A percentile compares a stretch with the other conserved stretches of the same genome.
phyloP scores from a whole-genome alignment of 2,888 invertebrate species.

The Asteroscopus sphinx region DNA sequence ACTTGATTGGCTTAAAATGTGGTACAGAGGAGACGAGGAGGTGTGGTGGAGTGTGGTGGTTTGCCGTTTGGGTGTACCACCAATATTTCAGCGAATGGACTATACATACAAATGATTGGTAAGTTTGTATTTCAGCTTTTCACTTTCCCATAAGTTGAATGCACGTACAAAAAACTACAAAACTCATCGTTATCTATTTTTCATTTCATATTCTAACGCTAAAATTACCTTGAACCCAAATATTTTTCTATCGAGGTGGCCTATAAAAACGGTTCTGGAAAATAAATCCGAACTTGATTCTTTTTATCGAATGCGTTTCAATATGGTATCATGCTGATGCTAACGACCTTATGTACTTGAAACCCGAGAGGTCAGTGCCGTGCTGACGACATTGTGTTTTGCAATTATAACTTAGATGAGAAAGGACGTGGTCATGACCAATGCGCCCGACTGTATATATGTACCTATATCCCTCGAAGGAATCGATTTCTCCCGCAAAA shows the following conservation, averaged over 20 bases:
- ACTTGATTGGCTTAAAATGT: too few species aligned
- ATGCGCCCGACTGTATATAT: slow-evolving; percentile 15
- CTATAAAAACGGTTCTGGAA: slow-evolving; percentile 24
- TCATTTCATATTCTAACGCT: too few species aligned
- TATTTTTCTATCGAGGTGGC: slow-evolving; percentile 23
- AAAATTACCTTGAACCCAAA: slow-evolving; percentile 37
- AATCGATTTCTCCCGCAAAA: slow-evolving; percentile 22
- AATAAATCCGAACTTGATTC: slow-evolving; percentile 32
- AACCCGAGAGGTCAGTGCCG: slow-evolving; percentile 80
- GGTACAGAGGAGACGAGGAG: too few species aligned
- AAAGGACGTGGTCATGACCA: slow-evolving; percentile 41
- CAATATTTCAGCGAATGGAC: too few species aligned
- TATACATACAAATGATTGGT: too few species aligned
- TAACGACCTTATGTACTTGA: slow-evolving; percentile 85
- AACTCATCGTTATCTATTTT: too few species aligned
- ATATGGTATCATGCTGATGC: slow-evolving; percentile 61
- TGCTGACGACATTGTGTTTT: slow-evolving; percentile 75
- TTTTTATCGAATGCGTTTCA: slow-evolving; percentile 51
- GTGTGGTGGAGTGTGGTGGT: too few species aligned
- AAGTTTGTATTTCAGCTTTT: too few species aligned
- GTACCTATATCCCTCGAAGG: slow-evolving; percentile 20
- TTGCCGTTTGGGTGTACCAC: too few species aligned
- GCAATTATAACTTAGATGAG: slow-evolving; percentile 78
- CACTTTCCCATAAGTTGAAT: too few species aligned
- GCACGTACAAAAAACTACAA: too few species aligned